These are phyloP conservation scores for Drosophila elegans DNA, from an alignment of 1,140 invertebrate species.

Conservation along the genomic window DNA sequence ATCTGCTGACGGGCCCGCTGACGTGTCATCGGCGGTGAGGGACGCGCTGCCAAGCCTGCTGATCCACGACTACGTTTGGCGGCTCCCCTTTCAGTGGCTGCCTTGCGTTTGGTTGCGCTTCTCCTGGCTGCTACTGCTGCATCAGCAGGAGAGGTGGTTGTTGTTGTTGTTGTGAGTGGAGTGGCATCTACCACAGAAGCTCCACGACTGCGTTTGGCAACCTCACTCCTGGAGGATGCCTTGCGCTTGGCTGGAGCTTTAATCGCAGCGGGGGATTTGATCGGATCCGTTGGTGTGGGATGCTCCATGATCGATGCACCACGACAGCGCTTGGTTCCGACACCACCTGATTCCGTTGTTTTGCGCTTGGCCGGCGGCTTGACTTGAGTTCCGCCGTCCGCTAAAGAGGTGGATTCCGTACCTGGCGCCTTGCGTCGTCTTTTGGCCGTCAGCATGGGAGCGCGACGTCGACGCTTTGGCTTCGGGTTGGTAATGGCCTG, in stretches of 20 bases:
- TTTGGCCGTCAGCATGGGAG: constrained; percentile 52
- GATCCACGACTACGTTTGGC: constrained; percentile 24
- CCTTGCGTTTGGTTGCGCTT: constrained; percentile 31
- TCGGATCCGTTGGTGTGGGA: constrained; percentile 21
- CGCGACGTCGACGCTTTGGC: constrained; percentile 67
- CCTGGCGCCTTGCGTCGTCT: constrained; percentile 43
- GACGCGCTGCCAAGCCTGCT: constrained; percentile 41
- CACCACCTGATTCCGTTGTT: neutral
- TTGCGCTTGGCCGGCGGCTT: constrained; percentile 17
- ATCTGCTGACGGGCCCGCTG: constrained; percentile 73
- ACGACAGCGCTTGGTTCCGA: constrained; percentile 11
- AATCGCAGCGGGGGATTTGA: constrained; percentile 38
- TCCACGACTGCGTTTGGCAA: constrained; percentile 42
- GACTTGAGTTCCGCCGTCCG: neutral
- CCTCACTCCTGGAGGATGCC: constrained; percentile 6
- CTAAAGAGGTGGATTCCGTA: constrained; percentile 12
- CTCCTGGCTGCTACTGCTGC: neutral
- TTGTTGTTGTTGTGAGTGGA: neutral
- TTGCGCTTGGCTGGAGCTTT: constrained; percentile 24
- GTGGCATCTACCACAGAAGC: neutral
- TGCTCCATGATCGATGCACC: constrained; percentile 4
- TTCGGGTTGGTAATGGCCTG: constrained; percentile 45
- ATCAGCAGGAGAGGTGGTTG: constrained; percentile 15
- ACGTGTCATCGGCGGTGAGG: constrained; percentile 71
- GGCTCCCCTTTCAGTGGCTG: constrained; percentile 17